Percentiles rank a stretch among this genome's conserved stretches.
Conservation (phyloP, 2,888 invertebrate species). For the Nowickia ferox region DNA sequence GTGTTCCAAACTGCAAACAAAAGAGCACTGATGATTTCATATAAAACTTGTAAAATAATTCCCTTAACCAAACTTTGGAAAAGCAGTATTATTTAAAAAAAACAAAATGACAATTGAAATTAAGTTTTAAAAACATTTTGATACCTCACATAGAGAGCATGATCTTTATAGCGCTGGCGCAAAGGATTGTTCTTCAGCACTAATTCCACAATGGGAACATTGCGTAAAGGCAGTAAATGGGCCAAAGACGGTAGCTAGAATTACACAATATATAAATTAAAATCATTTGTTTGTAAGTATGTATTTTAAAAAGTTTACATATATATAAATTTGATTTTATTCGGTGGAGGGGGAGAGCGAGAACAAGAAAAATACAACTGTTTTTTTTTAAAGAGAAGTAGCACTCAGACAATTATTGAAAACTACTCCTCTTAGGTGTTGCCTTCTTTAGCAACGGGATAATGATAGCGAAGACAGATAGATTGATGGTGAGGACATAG, state of each 20-base stretch:
- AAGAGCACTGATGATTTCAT: constrained; percentile 48
- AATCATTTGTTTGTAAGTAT: background rate
- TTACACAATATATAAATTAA: constrained; percentile 50
- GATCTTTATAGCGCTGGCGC: constrained; percentile 90
- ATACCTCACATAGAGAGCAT: constrained; percentile 93
- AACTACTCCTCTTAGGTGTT: no score
- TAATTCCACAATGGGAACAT: constrained; percentile 89
- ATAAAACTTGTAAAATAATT: background rate
- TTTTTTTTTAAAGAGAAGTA: no score
- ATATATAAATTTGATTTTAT: no score
- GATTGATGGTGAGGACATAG: no score
- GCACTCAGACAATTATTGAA: no score
- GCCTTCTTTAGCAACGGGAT: no score
- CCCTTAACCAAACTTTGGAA: constrained; percentile 21
- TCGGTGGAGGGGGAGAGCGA: no score
- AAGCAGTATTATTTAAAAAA: constrained; percentile 27
- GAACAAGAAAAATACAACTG: no score
- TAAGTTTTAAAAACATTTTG: constrained; percentile 73
- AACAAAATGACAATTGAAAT: constrained; percentile 5
- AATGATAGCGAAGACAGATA: no score
- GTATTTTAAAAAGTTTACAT: no score
- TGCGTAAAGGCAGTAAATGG: constrained; percentile 84
- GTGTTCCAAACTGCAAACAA: constrained; percentile 63
- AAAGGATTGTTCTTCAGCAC: constrained; percentile 86
- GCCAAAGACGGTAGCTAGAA: constrained; percentile 87